A percentile compares a stretch with the other conserved stretches of the same genome.
These are phyloP conservation scores for Entomobrya proxima DNA, from an alignment of 2,888 invertebrate species.

Conservation along the genomic window DNA sequence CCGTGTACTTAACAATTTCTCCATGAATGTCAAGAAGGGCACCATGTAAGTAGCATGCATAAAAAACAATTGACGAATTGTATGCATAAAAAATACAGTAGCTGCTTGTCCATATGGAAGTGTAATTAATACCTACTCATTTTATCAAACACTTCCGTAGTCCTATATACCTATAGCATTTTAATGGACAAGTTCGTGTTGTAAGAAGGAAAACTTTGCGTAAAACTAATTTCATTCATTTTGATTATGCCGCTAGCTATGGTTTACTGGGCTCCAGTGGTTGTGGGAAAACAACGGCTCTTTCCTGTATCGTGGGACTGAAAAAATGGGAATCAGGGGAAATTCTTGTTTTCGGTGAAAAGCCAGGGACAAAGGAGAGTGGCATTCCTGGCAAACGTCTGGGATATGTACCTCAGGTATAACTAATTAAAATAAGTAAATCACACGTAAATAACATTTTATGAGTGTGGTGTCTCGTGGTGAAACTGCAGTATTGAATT, in stretches of 20 bases:
- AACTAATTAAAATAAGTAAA: background rate
- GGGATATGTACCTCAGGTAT: slow-evolving; percentile 95
- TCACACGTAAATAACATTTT: no score
- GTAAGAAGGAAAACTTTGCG: no score
- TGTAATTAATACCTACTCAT: no score
- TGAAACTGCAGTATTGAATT: no score
- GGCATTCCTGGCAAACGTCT: slow-evolving; percentile 94
- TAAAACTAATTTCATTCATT: background rate
- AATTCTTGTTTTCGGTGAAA: slow-evolving; percentile 92
- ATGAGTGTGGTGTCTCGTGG: no score
- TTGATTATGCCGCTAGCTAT: background rate
- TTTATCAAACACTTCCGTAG: no score
- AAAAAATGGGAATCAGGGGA: slow-evolving; percentile 90
- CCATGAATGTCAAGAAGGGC: slow-evolving; percentile 54
- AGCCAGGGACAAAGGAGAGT: slow-evolving; percentile 91
- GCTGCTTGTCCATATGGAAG: no score
- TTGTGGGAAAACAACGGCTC: slow-evolving; percentile 90
- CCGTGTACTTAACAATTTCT: slow-evolving; percentile 47
- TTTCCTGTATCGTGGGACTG: slow-evolving; percentile 93
- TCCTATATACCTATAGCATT: no score
- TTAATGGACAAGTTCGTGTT: no score
- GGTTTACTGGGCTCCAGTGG: background rate
- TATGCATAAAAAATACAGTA: no score
- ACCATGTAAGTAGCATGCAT: slow-evolving; percentile 63
- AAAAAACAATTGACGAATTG: no score